Evolutionary conservation across 1,140 invertebrate species (phyloP), one percentile per base, ranked within the genome.

Genomic region (Yoshiicerus persimilis): DNA sequence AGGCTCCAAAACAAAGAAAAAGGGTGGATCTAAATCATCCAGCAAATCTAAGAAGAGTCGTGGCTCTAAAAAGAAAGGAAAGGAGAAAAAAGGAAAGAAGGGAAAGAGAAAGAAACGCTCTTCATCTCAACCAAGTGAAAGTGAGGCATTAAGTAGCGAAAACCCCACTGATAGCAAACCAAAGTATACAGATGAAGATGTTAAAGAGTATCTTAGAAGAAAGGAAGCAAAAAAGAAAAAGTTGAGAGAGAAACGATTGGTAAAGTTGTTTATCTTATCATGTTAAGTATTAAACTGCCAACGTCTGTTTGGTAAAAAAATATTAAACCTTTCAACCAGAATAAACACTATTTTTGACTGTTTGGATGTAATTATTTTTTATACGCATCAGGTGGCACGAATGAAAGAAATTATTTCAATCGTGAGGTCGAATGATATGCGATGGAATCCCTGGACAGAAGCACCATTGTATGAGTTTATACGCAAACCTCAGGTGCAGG

Each of bases 371-470:
- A 56, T 88, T 84, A 70, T 5, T 66, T 39, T 47, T n/a, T 13
- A 64, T 9, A 2, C 32, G 6, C 32, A n/a, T 23, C 47, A 88
- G 70, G 64, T 89, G 13, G 32, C 32, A 2, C 70, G 87, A 80
- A 88, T 90, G 87, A 87, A 90, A 66, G 86, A 88, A 34, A 38
- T 90, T 16, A 85, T 90, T n/a, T 66, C 84, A 11, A 64, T 89
- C 62, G 89, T 90, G 2, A 64, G 11, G 16, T 9, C 87, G 5
- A 56, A 89, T 38, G 89, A 90, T 70, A 66, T 87, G 27, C 83
- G 89, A 47, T 90, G 88, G 86, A 88, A 87, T 32, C 47, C 36
- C 25, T 90, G 88, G 86, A 88, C 84, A 8, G 70, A 88, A 66
- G 25, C 66, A 27, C 86, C 89, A 23, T 41, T 90, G 0, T 83